Base-by-base conservation (phyloP, 1,140 invertebrate genomes). In the Drosophila ficusphila region DNA sequence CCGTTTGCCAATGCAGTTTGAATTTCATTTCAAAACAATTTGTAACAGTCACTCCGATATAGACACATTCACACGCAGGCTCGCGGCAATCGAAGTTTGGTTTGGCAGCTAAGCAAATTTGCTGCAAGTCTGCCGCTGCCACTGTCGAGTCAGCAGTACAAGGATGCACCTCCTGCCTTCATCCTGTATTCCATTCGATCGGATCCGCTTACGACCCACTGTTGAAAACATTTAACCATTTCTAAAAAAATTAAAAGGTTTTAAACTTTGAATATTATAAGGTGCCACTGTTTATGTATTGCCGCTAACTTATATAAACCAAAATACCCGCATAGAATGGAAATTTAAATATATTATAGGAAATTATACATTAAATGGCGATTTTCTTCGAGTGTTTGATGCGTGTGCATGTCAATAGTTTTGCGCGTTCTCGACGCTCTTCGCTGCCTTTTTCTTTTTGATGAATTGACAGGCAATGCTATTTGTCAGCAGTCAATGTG, bases 401-500 rank as follows among this genome's bases (percentile, higher is more conserved):
- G 78, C 78, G 51, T 82, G 51, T 68, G 74, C 79, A 56, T 77
- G 77, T 82, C 82, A 88, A 88, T 78, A 82, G 77, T 88, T 81
- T 77, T 68, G 39, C 70, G 64, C 46, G 60, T 61, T 71, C 38
- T 46, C 57, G 68, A 42, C 38, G 69, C 58, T 51, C 51, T 65
- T 64, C 31, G 48, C 29, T 74, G 38, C 25, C 27, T 60, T 61
- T 76, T 69, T 54, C 57, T 82, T 78, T 90, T 82, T 90, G 78
- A 90, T 90, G 81, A 90, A 90, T 90, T 90, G 88, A 90, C 88
- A 90, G 83, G 86, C 86, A 90, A 82, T 86, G 79, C 86, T 79
- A 90, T 90, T 90, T 90, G 88, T 90, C 88, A 90, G 88, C 78
- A 90, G 88, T 90, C 86, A 90, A 90, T 88, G 76, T 83, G 81